Percentiles rank a stretch among this genome's conserved stretches.
Conservation (phyloP, 1,140 invertebrate species). For the Metopolophium dirhodum region DNA sequence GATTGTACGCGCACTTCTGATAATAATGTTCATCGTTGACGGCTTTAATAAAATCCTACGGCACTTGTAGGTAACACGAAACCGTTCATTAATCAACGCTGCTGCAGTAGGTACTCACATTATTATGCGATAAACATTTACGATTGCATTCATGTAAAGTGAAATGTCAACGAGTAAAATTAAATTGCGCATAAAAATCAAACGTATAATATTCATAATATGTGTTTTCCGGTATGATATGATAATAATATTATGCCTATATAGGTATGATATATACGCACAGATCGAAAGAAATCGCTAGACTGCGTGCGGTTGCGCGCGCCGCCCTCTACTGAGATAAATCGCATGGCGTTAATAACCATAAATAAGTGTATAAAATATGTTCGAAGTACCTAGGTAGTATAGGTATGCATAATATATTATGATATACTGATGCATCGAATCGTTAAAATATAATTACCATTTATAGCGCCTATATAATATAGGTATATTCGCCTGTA, state of each 20-base stretch:
- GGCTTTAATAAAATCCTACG: background rate
- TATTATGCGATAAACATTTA: background rate
- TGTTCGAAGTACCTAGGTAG: no score
- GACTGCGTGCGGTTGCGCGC: background rate
- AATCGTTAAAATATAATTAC: constrained; percentile 27
- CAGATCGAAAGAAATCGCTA: background rate
- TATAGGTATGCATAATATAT: background rate
- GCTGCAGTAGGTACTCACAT: background rate
- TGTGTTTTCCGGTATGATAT: background rate
- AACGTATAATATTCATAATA: constrained; percentile 9
- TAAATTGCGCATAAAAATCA: constrained; percentile 6
- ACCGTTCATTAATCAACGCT: constrained; percentile 24
- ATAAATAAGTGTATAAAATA: constrained; percentile 19
- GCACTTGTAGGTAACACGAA: constrained; percentile 10
- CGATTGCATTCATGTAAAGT: constrained; percentile 4
- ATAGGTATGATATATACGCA: background rate
- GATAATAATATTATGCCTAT: background rate
- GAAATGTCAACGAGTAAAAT: constrained; percentile 19
- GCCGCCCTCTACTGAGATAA: background rate
- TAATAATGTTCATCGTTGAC: constrained; percentile 15
- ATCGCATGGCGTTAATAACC: background rate
- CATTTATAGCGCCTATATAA: background rate
- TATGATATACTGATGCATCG: background rate
- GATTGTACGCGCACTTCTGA: background rate
- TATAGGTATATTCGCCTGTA: background rate